A percentile compares a stretch with the other conserved stretches of the same genome.
Evolutionary conservation across 2,113 vertebrate species (phyloP).

Genomic region (Phocoena sinus): DNA sequence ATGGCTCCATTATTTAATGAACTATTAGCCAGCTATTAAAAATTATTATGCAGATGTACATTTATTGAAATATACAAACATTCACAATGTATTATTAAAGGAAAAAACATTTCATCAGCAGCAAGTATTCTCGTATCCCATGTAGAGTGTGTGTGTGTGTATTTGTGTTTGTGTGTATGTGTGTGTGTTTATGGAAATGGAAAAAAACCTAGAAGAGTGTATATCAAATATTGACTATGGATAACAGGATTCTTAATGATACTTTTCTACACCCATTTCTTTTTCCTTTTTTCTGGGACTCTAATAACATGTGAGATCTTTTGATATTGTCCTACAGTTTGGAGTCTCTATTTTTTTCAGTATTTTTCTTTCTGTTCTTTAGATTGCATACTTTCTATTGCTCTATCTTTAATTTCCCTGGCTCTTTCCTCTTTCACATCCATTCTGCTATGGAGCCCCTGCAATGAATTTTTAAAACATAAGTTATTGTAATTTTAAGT

Average conservation of each 20-base stretch:
- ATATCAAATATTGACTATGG: not conserved
- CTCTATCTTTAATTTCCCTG: not conserved
- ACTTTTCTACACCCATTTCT: not conserved
- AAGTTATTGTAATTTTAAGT: not conserved
- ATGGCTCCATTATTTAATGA: not conserved
- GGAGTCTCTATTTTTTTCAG: not conserved
- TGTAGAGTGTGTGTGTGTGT: not conserved
- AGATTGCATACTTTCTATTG: not conserved
- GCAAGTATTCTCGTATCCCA: not conserved
- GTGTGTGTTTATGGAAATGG: not conserved
- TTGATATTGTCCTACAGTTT: not conserved
- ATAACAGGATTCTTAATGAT: not conserved
- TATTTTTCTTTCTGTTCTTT: not conserved
- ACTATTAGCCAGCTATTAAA: not conserved
- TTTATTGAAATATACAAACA: not conserved
- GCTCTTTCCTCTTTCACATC: not conserved
- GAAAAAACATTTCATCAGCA: not conserved
- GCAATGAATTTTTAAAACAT: not conserved
- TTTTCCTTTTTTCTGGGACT: not conserved
- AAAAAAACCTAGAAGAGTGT: not conserved
- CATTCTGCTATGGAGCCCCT: not conserved
- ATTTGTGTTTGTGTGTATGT: not conserved
- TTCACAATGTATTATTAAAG: not conserved
- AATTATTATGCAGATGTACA: not conserved
- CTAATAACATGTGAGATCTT: not conserved